Base-by-base conservation (phyloP, 2,888 invertebrate genomes). In the Uloborus plumipes region DNA sequence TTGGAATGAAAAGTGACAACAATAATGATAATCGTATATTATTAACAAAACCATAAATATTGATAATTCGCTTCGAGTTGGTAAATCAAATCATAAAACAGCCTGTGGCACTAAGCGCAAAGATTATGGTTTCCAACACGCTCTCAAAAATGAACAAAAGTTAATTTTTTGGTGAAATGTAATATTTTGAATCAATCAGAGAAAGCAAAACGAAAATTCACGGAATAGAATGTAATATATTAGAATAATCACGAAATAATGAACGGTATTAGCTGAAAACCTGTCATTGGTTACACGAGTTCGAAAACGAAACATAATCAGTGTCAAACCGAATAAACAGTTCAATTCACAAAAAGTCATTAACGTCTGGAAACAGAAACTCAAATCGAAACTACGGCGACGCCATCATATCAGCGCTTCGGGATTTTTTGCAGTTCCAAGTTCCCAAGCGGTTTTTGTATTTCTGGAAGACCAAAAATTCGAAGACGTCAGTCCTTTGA, bases 261-360 rank as follows among this genome's bases (percentile, higher is more conserved):
- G 55, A 61, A 77, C 69, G n/a, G 39, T 22, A 65, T 71, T 65
- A 50, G 58, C 26, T 13, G 39, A 13, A 26, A 74, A 62, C 26
- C 31, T 61, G 55, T 69, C 80, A 80, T 80, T 80, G 80, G 80
- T 69, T 73, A 53, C 53, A 69, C 22, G 50, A 14, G 26, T 20
- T 31, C 26, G 18, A 0, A 55, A 55, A 1, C 20, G 47, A 64
- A 55, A 80, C 80, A 80, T 80, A 80, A 80, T 80, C 49, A 74
- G 69, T 69, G 50, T 20, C 49, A 65, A 20, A 14, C 39, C 31
- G n/a, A 49, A 18, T 47, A 16, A 15, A 49, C 49, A 31, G 26
- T 62, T 18, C 55, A 15, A 4, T 55, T 6, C n/a, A 55, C 16
- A 18, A 55, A 55, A 39, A 39, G 39, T 11, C 39, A 9, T 39